Evolutionary conservation across 2,797 vertebrate genomes (phyloP), one percentile per base, ranked within the genome.

Genomic region (Sebastes cheni): DNA sequence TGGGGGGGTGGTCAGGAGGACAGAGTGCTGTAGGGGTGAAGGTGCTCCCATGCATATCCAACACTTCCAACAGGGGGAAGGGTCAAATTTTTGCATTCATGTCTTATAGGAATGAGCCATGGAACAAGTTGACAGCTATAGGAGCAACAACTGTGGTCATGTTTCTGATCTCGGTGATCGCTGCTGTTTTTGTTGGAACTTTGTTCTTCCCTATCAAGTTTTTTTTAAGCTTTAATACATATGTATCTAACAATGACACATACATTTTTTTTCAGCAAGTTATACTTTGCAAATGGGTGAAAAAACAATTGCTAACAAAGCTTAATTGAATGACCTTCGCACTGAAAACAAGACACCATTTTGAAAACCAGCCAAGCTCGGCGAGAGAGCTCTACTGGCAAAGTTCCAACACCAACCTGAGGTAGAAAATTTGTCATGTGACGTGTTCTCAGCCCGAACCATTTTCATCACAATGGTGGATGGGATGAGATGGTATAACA

Each of bases 1-100:
- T 95, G 94, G 93, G 85, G 68, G 69, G 13, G 4, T 66, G 72
- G 77, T 84, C 84, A 83, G 79, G 75, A 83, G 89, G 86, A 87
- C 80, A 81, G 65, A 84, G 82, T 81, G 79, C 54, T 3, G 64
- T 14, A 32, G 78, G 61, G 81, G 70, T 77, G 72, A 82, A 77
- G 82, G 85, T 82, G 78, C 75, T 86, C 60, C 69, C 77, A 82
- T 50, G 82, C 46, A 20, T 69, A 36, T 73, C 60, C 77, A 75
- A 82, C 84, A 79, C 71, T 42, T 88, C 77, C 55, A 81, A 11
- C 55, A 25, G 34, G 68, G 59, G 27, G 46, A 66, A 52, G 52
- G 67, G 74, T 72, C 72, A 85, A 25, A 75, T 52, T 56, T 76
- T 14, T 79, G 70, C 22, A 76, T 61, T 67, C 20, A 27, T 10